phyloP scores from a whole-genome alignment of 2,888 invertebrate genomes.

The Drosophila mercatorum region DNA sequence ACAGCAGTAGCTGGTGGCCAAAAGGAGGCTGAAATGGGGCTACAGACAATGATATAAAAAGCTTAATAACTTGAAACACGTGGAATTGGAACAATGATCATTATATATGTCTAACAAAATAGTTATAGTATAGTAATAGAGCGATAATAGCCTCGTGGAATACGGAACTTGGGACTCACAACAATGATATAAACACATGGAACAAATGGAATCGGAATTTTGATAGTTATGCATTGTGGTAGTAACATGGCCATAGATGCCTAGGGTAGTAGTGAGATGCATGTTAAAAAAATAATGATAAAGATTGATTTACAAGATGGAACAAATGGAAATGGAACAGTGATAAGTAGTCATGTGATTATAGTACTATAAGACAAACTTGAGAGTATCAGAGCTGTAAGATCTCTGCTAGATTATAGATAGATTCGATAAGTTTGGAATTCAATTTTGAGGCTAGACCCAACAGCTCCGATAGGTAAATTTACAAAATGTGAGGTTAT shows the following conservation, averaged over 20 bases:
- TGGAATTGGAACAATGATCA: conserved; percentile 5
- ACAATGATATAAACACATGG: not conserved
- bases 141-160: not conserved
- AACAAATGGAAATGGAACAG: conserved; percentile 1
- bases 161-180: not conserved
- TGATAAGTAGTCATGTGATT: not conserved
- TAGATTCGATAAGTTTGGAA: not conserved
- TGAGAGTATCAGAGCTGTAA: conserved; percentile 4
- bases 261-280: not conserved
- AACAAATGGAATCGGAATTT: not conserved
- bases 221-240: not conserved
- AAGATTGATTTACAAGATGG: not conserved
- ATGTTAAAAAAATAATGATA: not conserved
- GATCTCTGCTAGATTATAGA: not conserved
- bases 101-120: no score
- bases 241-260: not conserved
- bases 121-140: no score
- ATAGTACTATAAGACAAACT: not conserved
- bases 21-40: not conserved
- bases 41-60: not conserved
- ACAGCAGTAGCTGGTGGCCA: no score
- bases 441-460: not conserved
- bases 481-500: conserved; percentile 18
- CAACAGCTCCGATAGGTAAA: conserved; percentile 20
- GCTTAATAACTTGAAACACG: not conserved